Percentiles rank a stretch among this genome's conserved stretches.
phyloP scores from a whole-genome alignment of 2,113 vertebrate species.

The Bos indicus region DNA sequence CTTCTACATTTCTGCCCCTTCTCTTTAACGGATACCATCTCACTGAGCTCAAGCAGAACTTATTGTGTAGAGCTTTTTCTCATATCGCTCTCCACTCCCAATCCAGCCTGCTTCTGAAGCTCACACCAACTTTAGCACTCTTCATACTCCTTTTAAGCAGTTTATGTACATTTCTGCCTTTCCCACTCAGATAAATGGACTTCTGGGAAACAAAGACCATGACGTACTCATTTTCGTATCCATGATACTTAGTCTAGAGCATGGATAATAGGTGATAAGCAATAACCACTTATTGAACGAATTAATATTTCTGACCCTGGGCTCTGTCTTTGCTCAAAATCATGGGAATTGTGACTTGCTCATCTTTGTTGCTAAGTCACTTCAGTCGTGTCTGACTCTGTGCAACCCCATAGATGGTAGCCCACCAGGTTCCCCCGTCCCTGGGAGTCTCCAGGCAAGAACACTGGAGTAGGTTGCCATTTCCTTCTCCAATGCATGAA shows the following conservation, averaged over 20 bases:
- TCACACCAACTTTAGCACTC: background rate
- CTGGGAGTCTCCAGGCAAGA: too few relatives aligned
- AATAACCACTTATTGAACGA: background rate
- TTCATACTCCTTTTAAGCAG: background rate
- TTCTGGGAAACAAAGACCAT: background rate
- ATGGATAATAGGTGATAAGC: background rate
- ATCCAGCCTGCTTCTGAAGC: background rate
- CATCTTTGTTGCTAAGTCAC: background rate
- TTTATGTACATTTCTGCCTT: background rate
- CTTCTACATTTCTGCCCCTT: background rate
- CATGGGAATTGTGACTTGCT: background rate
- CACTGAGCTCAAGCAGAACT: background rate
- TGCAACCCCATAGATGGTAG: too few relatives aligned
- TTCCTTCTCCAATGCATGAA: too few relatives aligned
- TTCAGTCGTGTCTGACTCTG: too few relatives aligned
- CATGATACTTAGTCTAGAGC: background rate
- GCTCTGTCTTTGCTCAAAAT: background rate
- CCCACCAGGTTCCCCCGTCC: too few relatives aligned
- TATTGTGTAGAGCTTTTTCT: background rate
- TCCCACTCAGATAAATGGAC: background rate
- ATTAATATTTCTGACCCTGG: background rate
- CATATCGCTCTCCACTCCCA: background rate
- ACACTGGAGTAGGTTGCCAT: too few relatives aligned
- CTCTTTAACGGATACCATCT: background rate
- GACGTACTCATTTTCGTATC: background rate